These are phyloP conservation scores for Tipula unca DNA, from an alignment of 2,888 invertebrate genomes.

Conservation along the genomic window DNA sequence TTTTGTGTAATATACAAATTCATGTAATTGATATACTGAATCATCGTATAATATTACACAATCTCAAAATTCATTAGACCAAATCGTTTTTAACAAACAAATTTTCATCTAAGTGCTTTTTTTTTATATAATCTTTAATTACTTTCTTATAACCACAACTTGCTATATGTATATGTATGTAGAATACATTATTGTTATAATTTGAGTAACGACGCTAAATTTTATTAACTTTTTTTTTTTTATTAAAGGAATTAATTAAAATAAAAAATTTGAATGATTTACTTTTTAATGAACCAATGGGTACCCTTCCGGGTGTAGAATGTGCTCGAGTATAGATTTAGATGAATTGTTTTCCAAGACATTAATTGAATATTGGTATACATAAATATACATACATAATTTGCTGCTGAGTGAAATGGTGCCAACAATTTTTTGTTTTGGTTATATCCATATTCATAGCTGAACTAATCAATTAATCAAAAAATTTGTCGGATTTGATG, in stretches of 20 bases:
- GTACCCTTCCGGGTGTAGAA: background rate
- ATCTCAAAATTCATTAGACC: background rate
- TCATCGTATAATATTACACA: background rate
- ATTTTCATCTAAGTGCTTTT: background rate
- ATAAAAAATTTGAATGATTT: background rate
- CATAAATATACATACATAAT: background rate
- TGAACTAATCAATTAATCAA: conserved; percentile 3
- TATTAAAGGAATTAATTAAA: background rate
- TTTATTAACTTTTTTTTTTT: background rate
- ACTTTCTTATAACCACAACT: background rate
- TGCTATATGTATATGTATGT: background rate
- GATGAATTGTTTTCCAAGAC: background rate
- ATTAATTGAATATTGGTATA: background rate
- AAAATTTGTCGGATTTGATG: background rate
- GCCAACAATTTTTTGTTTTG: background rate
- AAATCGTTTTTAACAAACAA: background rate
- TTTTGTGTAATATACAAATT: background rate
- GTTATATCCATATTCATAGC: background rate
- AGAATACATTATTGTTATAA: background rate
- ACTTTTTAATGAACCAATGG: background rate
- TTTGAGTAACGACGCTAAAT: background rate
- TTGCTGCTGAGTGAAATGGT: background rate
- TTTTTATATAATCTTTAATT: background rate
- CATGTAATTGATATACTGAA: background rate
- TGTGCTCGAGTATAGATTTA: background rate